Evolutionary conservation across 2,888 invertebrate genomes (phyloP), one percentile per base, ranked within the genome.

Genomic region (Synergus itoensis): DNA sequence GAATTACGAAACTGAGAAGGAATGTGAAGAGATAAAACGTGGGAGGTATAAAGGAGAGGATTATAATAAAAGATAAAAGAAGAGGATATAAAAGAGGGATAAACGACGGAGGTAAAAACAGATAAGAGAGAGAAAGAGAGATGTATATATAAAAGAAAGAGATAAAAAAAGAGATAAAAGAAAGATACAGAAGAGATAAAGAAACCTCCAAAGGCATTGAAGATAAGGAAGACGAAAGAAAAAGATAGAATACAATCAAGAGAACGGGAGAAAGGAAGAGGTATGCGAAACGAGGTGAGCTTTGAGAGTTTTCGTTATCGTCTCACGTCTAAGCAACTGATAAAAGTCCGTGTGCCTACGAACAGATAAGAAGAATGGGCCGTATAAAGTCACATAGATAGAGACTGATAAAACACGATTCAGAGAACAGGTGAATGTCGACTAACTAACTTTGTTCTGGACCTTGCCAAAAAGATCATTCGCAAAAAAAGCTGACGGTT

Each of bases 281-380:
- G 79, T 41, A 80, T n/a, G 80, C 73, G 64, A 79, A 81, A 81
- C 77, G 83, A 85, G 28, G 69, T 48, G 73, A 73, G 87, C 85
- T 86, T 86, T 86, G 85, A 86, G 85, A 84, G 86, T 87, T 86
- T 85, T 79, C 84, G 89, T 89, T 90, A 89, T 90, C 90, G 88
- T 86, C 80, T 79, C 84, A 82, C 87, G 88, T 90, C 90, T 91
- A 91, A 92, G 91, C 90, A 91, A 88, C 91, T 92, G 92, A 92
- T 92, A 92, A 92, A 91, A 89, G 87, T 88, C 86, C 88, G 88
- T 90, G 88, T 88, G 88, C 86, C 86, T 87, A 88, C 89, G 89
- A 87, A 89, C 86, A 90, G 91, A 92, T 91, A 92, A 91, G 88
- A 86, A 87, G 87, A 90, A 89, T 88, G 88, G 88, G 85, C 86